Percentiles rank a stretch among this genome's conserved stretches.
Conservation (phyloP, 2,113 vertebrate species). For the Butastur rufipennis region DNA sequence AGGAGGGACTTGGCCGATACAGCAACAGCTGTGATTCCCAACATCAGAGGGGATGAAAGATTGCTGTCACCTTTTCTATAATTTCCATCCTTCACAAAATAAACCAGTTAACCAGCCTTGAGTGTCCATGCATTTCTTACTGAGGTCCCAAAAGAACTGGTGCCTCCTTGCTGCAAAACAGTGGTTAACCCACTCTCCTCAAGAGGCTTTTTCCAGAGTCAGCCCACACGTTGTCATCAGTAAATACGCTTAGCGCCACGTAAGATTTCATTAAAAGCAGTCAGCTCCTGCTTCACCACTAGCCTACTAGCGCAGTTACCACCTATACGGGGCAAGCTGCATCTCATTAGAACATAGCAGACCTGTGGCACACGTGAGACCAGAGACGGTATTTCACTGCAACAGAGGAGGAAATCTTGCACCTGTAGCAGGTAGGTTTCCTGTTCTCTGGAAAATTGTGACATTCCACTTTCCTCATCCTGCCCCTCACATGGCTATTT, state of each 20-base stretch:
- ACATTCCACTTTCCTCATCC: neutral
- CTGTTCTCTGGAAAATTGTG: neutral
- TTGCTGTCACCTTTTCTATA: neutral
- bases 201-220: neutral
- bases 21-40: neutral
- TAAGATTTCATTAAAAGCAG: neutral
- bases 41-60: neutral
- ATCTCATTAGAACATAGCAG: neutral
- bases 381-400: neutral
- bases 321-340: neutral
- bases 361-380: neutral
- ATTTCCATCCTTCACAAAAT: neutral
- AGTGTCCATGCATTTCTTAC: neutral
- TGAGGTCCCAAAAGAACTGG: neutral
- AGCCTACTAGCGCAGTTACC: neutral
- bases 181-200: no score
- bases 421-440: neutral
- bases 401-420: neutral
- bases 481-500: neutral
- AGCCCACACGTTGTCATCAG: neutral
- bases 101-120: neutral
- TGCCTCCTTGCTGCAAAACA: neutral
- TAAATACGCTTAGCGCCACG: neutral
- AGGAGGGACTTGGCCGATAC: rapidly evolving
- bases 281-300: neutral